Evolutionary conservation across 2,888 invertebrate genomes (phyloP), one percentile per base, ranked within the genome.

Genomic region (Amblyjoppa fuscipennis): DNA sequence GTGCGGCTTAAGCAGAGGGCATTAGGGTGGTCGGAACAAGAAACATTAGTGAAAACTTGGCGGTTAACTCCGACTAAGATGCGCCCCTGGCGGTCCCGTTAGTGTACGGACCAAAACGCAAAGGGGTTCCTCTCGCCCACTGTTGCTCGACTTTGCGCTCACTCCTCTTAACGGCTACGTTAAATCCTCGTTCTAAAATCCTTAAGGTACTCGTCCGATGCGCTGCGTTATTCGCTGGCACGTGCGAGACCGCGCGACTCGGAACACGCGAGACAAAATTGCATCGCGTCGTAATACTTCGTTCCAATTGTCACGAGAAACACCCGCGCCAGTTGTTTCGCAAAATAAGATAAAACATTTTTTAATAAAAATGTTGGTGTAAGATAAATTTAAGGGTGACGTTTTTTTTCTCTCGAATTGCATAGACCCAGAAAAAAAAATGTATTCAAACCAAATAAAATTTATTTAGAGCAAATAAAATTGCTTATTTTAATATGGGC

Each of bases 21-120:
- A 92, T 93, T 93, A 93, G 90, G 90, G 89, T 90, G 89, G 89
- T 88, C 89, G 87, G 89, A 93, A 94, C 93, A 93, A 93, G 93
- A 88, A 91, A 91, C 93, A 93, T 94, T 93, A 94, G 93, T 92
- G 93, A 93, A 93, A 94, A 94, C 93, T 94, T 92, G 89, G 87
- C 88, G 86, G 83, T 87, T 87, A 86, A 87, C 74, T 86, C 56
- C 81, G 51, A 76, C 59, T 31, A 80, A 80, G 66, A 84, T 76
- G 80, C 69, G 77, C 70, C 81, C 86, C 64, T 77, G 70, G 41
- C 31, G 45, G 75, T 78, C 78, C 73, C 68, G 78, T 79, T 82
- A 80, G 83, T 77, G 80, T 64, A 68, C 68, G 76, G 68, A 79
- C 56, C 68, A 75, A 83, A 81, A 81, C 66, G 64, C 79, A 79